Evolutionary conservation across 2,113 vertebrate species (phyloP).

Genomic region (Phyllostomus discolor): DNA sequence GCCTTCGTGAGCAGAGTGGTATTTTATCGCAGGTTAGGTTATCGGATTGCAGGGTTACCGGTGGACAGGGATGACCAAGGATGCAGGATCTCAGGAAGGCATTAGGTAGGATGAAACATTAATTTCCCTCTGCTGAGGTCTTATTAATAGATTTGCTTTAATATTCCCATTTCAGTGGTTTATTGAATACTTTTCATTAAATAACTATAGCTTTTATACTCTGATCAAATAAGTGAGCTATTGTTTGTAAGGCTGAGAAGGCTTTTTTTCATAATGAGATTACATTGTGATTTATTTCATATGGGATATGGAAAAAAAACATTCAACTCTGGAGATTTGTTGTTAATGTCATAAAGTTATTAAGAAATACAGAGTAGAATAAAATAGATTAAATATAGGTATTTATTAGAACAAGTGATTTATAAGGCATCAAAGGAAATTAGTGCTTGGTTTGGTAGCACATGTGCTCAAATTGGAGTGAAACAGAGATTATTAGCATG

Average conservation of each 20-base stretch:
- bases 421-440: slow-evolving; percentile 10
- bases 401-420: background rate
- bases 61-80: background rate
- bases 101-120: background rate
- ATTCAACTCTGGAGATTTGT: background rate
- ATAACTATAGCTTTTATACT: slow-evolving; percentile 5
- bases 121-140: background rate
- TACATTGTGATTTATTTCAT: background rate
- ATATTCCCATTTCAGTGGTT: background rate
- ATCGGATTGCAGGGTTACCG: background rate
- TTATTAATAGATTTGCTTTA: background rate
- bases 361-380: background rate
- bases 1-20: background rate
- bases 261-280: background rate
- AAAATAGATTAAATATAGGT: background rate
- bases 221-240: slow-evolving; percentile 9
- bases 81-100: background rate
- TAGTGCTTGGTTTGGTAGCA: background rate
- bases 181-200: slow-evolving; percentile 16
- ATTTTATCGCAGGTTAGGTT: background rate
- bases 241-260: background rate
- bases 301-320: slow-evolving; percentile 4
- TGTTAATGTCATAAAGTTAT: background rate
- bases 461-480: no score
- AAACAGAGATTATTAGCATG: no score